Evolutionary conservation across 2,888 invertebrate genomes (phyloP).

Genomic region (Heliconius ethilla): DNA sequence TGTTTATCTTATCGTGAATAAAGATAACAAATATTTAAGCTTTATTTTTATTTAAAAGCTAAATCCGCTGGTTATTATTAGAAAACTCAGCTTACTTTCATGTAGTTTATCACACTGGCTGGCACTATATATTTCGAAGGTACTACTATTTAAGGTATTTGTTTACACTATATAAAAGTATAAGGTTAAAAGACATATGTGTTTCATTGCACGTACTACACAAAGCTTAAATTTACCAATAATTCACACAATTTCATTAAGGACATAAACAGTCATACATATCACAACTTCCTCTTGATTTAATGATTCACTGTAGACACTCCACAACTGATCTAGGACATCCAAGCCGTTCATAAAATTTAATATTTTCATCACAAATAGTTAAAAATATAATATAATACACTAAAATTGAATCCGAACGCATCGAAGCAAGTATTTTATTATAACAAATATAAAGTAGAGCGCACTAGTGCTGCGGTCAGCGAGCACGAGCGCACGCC

Average conservation of each 20-base stretch:
- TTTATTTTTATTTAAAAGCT: neutral
- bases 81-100: slow-evolving; percentile 11
- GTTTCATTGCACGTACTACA: slow-evolving; percentile 38
- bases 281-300: slow-evolving; percentile 61
- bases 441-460: slow-evolving; percentile 34
- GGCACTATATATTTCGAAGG: slow-evolving; percentile 19
- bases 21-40: neutral
- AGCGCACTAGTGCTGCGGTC: slow-evolving; percentile 30
- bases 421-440: slow-evolving; percentile 25
- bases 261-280: slow-evolving; percentile 49
- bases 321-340: slow-evolving; percentile 38
- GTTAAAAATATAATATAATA: too few species aligned
- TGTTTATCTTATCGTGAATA: neutral
- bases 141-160: slow-evolving; percentile 3
- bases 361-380: slow-evolving; percentile 19
- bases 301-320: slow-evolving; percentile 61
- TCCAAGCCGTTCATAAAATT: slow-evolving; percentile 40
- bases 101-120: slow-evolving; percentile 9
- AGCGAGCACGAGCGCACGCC: slow-evolving; percentile 53
- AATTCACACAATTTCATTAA: slow-evolving; percentile 44
- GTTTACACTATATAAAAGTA: slow-evolving; percentile 16
- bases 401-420: slow-evolving; percentile 15
- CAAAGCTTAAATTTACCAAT: slow-evolving; percentile 41
- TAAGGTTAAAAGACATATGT: slow-evolving; percentile 39
- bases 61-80: neutral